Evolutionary conservation across 2,888 invertebrate species (phyloP).

Genomic region (Agonopterix alstromeriana): DNA sequence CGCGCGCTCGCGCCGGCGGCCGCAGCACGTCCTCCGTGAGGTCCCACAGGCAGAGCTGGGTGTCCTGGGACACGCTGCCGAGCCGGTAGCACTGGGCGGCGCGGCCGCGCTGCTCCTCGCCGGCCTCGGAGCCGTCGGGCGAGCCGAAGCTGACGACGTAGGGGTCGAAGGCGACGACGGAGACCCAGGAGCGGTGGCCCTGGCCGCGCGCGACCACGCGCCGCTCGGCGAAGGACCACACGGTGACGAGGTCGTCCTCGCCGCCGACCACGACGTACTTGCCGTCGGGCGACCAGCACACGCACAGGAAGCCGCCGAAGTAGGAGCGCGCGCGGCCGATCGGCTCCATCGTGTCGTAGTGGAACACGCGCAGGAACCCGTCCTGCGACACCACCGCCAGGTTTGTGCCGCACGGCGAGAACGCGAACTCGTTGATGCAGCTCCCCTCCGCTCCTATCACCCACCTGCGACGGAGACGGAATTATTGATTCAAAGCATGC

Average conservation of each 20-base stretch:
- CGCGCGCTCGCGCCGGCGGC: conserved; percentile 78
- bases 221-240: conserved; percentile 95
- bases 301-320: conserved; percentile 98
- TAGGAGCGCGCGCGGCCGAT: conserved; percentile 96
- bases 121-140: conserved; percentile 76
- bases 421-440: conserved; percentile 97
- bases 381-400: conserved; percentile 96
- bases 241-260: conserved; percentile 98
- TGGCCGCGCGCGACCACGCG: conserved; percentile 98
- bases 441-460: conserved; percentile 87
- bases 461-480: conserved; percentile 78
- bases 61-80: conserved; percentile 97
- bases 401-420: conserved; percentile 95
- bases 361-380: conserved; percentile 96
- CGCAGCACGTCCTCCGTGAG: conserved; percentile 95
- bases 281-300: conserved; percentile 98
- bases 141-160: conserved; percentile 80
- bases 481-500: too few relatives aligned
- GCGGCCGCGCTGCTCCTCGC: conserved; percentile 76
- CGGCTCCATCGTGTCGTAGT: conserved; percentile 98
- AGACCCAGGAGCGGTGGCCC: conserved; percentile 99
- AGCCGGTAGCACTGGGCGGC: conserved; percentile 79
- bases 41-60: conserved; percentile 98
- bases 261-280: conserved; percentile 97
- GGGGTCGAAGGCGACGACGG: conserved; percentile 96